These are phyloP conservation scores for Ochotona princeps DNA, from an alignment of 2,113 vertebrate species.

Conservation along the genomic window DNA sequence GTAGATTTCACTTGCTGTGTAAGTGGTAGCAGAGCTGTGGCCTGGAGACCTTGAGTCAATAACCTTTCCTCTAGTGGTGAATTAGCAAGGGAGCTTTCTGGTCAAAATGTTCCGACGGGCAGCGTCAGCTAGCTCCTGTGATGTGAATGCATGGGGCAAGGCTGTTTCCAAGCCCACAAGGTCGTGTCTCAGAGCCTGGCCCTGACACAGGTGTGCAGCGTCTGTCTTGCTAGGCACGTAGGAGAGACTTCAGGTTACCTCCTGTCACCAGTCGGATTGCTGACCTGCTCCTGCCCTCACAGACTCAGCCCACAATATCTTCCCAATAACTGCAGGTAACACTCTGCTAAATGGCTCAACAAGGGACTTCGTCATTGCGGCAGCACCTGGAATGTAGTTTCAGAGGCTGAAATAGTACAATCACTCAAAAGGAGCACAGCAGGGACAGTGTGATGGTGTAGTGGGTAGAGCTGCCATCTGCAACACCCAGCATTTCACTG, in stretches of 20 bases:
- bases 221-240: no score
- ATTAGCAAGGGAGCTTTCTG: background rate
- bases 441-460: no score
- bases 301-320: no score
- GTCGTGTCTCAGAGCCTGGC: background rate
- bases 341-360: no score
- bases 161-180: accelerated
- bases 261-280: background rate
- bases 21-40: background rate
- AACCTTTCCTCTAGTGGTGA: background rate
- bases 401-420: no score
- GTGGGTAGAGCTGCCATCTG: no score
- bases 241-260: background rate
- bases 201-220: background rate
- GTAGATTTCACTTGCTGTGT: background rate
- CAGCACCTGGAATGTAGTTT: no score
- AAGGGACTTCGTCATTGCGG: background rate
- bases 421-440: no score
- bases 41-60: background rate
- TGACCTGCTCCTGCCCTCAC: background rate
- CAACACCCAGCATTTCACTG: no score
- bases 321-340: background rate
- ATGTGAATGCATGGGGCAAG: no score
- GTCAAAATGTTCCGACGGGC: no score
- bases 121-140: background rate